phyloP scores from a whole-genome alignment of 2,888 invertebrate genomes.

The Deilephila porcellus region DNA sequence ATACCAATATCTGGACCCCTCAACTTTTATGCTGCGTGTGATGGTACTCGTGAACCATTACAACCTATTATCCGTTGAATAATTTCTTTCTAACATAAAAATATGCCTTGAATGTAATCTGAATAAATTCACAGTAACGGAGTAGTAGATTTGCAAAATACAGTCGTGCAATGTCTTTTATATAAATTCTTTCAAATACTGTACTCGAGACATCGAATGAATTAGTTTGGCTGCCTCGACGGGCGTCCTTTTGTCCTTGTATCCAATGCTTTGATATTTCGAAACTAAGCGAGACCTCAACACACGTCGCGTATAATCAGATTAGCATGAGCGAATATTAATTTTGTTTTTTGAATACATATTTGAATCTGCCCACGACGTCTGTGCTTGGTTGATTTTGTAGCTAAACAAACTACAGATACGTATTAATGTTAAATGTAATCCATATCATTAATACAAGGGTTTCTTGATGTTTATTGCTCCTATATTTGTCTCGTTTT shows the following conservation, averaged over 20 bases:
- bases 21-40: background rate
- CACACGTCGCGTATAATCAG: constrained; percentile 2
- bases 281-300: constrained; percentile 12
- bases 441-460: background rate
- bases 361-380: constrained; percentile 1
- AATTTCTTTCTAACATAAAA: constrained; percentile 45
- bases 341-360: constrained; percentile 20
- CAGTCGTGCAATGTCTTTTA: background rate
- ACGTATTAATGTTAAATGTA: background rate
- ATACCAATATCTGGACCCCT: constrained; percentile 8
- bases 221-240: constrained; percentile 14
- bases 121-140: constrained; percentile 43
- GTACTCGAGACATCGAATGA: background rate
- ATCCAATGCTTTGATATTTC: constrained; percentile 21
- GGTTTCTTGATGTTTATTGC: background rate
- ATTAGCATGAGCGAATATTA: constrained; percentile 14
- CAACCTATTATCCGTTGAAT: constrained; percentile 51
- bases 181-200: constrained; percentile 12
- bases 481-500: background rate
- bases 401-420: constrained; percentile 2
- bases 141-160: constrained; percentile 34
- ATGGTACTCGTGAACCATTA: constrained; percentile 38
- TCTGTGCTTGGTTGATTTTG: constrained; percentile 7
- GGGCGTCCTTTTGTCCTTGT: constrained; percentile 14
- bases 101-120: constrained; percentile 40